Conservation (phyloP, 2,888 invertebrate genomes). For the Euproctis similis region DNA sequence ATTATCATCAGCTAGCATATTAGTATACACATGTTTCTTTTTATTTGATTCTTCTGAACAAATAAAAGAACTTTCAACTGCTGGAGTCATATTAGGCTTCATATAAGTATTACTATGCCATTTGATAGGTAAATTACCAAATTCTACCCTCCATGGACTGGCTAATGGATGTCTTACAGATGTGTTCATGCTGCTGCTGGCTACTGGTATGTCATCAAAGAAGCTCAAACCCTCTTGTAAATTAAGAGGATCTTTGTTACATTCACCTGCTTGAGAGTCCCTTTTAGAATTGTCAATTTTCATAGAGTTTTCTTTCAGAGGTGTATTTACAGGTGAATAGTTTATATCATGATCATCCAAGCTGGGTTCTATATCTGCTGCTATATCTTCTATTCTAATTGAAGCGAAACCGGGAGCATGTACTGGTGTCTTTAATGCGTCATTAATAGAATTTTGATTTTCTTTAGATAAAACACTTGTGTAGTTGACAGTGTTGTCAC, state of each 20-base stretch:
- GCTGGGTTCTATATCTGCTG: constrained; percentile 47
- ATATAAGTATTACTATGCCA: constrained; percentile 64
- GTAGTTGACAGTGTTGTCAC: constrained; percentile 3
- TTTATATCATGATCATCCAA: constrained; percentile 40
- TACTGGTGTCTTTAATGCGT: constrained; percentile 12
- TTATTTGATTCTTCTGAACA: constrained; percentile 41
- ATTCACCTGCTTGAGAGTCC: constrained; percentile 13
- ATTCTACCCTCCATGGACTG: constrained; percentile 68
- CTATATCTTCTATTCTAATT: constrained; percentile 55
- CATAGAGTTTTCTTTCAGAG: constrained; percentile 18
- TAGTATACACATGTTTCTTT: constrained; percentile 65
- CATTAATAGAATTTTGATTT: constrained; percentile 8
- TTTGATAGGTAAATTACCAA: constrained; percentile 55
- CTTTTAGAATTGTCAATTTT: constrained; percentile 3
- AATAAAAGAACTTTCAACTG: constrained; percentile 61
- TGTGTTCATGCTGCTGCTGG: constrained; percentile 61
- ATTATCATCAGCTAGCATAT: constrained; percentile 38
- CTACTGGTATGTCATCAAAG: constrained; percentile 62
- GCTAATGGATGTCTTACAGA: constrained; percentile 49
- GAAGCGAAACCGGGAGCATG: constrained; percentile 37
- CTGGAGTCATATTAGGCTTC: constrained; percentile 69
- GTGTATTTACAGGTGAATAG: constrained; percentile 59
- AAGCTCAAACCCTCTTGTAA: constrained; percentile 51
- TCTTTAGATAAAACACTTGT: background rate
- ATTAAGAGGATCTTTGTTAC: constrained; percentile 47